phyloP scores from a whole-genome alignment of 30 jellyfish, hydroid and myxozoan genomes.

The Chrysaora quinquecirrha region DNA sequence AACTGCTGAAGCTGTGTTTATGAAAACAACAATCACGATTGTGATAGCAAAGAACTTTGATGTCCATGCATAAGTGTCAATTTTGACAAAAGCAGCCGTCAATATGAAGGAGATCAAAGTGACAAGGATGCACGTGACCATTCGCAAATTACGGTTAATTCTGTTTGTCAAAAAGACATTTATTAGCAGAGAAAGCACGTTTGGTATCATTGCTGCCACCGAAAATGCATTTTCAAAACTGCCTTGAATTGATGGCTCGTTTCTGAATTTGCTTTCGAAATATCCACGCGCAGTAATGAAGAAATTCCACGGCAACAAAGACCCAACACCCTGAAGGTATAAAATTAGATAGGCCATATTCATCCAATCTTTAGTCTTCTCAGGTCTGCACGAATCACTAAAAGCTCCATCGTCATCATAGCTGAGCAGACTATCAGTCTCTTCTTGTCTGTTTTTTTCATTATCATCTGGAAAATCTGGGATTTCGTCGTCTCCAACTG shows the following conservation, averaged over 20 bases:
- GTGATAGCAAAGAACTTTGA: constrained; percentile 79
- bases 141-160: constrained; percentile 78
- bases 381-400: not conserved
- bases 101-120: constrained; percentile 67
- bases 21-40: constrained; percentile 66
- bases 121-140: constrained; percentile 70
- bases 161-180: constrained; percentile 83
- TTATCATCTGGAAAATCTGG: constrained; percentile 24
- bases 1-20: constrained; percentile 87
- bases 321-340: constrained; percentile 95
- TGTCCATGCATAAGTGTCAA: constrained; percentile 87
- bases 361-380: constrained; percentile 54
- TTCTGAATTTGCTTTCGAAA: constrained; percentile 62
- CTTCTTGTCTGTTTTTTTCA: not conserved
- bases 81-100: constrained; percentile 89
- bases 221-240: constrained; percentile 95
- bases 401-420: constrained; percentile 24
- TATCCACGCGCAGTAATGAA: constrained; percentile 94
- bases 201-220: constrained; percentile 92
- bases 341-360: constrained; percentile 81
- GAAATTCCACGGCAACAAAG: constrained; percentile 97
- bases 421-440: constrained; percentile 38
- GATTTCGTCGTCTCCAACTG: constrained; percentile 29
- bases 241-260: constrained; percentile 50
- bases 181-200: constrained; percentile 71